Evolutionary conservation across 2,888 invertebrate genomes (phyloP).

Genomic region (Tipula helvola): DNA sequence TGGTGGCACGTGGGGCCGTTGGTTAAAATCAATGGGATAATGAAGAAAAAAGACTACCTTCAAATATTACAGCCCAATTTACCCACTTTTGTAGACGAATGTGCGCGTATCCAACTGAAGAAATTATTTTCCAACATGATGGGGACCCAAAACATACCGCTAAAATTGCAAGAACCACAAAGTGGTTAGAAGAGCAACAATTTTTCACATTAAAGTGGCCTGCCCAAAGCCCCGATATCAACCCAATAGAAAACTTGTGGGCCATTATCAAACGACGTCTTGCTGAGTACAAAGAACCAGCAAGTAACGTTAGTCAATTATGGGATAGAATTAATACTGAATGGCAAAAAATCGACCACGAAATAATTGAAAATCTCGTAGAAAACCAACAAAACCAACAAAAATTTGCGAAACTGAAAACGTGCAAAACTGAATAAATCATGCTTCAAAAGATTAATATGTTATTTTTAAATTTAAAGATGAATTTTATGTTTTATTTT

Average conservation of each 20-base stretch:
- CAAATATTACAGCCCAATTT: neutral
- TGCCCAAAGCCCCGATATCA: too few species aligned
- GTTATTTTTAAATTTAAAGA: too few species aligned
- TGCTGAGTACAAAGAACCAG: too few species aligned
- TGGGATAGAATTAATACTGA: neutral
- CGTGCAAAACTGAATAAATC: too few species aligned
- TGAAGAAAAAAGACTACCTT: slow-evolving; percentile 10
- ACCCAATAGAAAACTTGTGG: too few species aligned
- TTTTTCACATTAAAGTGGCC: too few species aligned
- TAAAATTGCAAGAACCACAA: slow-evolving; percentile 11
- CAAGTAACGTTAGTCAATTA: neutral
- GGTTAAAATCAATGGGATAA: neutral
- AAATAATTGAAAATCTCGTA: neutral
- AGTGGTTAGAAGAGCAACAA: too few species aligned
- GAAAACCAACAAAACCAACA: too few species aligned
- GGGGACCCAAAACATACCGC: slow-evolving; percentile 10
- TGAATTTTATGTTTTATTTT: too few species aligned
- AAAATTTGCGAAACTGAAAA: too few species aligned
- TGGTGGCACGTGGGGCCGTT: slow-evolving; percentile 12
- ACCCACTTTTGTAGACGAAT: neutral
- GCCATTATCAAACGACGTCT: too few species aligned
- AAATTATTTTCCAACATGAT: slow-evolving; percentile 9
- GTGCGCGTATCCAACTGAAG: neutral
- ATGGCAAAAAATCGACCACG: neutral
- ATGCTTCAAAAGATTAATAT: too few species aligned